These are phyloP conservation scores for Planiliza haematocheilus DNA, from an alignment of 2,113 vertebrate species.

Conservation along the genomic window DNA sequence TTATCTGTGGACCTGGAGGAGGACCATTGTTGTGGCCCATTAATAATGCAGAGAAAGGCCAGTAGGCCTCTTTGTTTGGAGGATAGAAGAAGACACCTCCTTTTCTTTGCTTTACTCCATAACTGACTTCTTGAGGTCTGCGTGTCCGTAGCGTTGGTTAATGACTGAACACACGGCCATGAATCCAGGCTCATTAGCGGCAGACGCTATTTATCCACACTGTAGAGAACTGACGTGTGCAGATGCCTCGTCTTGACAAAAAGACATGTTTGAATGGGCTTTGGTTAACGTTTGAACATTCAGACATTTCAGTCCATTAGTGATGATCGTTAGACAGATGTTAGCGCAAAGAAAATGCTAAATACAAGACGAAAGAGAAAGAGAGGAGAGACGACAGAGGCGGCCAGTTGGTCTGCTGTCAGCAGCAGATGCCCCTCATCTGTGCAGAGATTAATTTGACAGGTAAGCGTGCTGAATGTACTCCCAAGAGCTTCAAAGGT, in stretches of 20 bases:
- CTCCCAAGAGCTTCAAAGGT: conserved; percentile 59
- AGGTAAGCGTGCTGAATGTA: conserved; percentile 47
- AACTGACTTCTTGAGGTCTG: conserved; percentile 46
- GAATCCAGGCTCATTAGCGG: conserved; percentile 57
- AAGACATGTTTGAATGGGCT: conserved; percentile 29
- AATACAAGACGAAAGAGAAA: conserved; percentile 5
- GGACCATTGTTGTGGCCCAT: conserved; percentile 71
- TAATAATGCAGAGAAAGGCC: conserved; percentile 76
- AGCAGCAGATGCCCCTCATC: conserved; percentile 62
- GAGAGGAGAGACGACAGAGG: conserved; percentile 9
- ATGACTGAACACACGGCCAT: conserved; percentile 46
- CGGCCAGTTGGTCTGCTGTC: conserved; percentile 38
- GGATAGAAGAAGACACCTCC: conserved; percentile 39
- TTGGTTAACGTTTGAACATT: conserved; percentile 58
- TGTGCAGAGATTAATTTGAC: conserved; percentile 58
- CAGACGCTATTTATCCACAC: conserved; percentile 34
- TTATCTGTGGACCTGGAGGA: conserved; percentile 67
- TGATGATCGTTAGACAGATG: conserved; percentile 63
- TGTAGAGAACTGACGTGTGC: conserved; percentile 41
- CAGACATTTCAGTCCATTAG: conserved; percentile 35
- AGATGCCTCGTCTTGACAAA: conserved; percentile 44
- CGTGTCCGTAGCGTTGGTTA: conserved; percentile 40
- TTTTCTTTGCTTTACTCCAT: conserved; percentile 26
- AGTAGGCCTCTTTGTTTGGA: conserved; percentile 49
- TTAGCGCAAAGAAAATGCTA: conserved; percentile 42